Percentiles rank a stretch among this genome's conserved stretches.
Evolutionary conservation across 2,113 vertebrate genomes (phyloP).

Genomic region (Bufo gargarizans): DNA sequence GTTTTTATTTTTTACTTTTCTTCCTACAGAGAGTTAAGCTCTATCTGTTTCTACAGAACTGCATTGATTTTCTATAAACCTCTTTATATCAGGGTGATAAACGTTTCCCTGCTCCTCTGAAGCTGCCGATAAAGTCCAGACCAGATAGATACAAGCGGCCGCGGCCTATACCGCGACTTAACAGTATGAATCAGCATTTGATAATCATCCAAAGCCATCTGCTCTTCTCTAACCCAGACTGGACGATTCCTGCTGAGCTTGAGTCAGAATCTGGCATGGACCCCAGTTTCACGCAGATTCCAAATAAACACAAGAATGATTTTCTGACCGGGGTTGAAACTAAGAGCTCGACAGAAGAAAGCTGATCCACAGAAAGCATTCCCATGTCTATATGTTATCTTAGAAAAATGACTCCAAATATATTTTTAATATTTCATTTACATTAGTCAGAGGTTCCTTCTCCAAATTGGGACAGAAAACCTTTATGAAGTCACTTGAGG

Average conservation of each 20-base stretch:
- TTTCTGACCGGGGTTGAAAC: no score
- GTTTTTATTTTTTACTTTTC: no score
- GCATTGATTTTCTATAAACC: background rate
- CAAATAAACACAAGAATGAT: constrained; percentile 18
- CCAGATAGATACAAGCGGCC: background rate
- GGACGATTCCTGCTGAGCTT: constrained; percentile 17
- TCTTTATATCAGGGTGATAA: background rate
- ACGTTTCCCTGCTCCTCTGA: background rate
- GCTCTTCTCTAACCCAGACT: constrained; percentile 23
- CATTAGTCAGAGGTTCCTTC: no score
- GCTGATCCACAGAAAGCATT: background rate
- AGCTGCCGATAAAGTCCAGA: background rate
- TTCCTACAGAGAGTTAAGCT: background rate
- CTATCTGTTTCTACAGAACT: background rate
- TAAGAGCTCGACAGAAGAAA: background rate
- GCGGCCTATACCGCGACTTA: background rate
- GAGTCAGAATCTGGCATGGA: constrained; percentile 11
- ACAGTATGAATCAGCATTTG: constrained; percentile 37
- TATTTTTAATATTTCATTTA: no score
- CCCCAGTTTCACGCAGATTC: background rate
- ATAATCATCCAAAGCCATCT: constrained; percentile 38
- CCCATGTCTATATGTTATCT: background rate
- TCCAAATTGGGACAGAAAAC: no score
- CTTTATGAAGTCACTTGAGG: no score
- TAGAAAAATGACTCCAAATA: no score